Conservation (phyloP, 2,888 invertebrate species). For the Athalia cordata region DNA sequence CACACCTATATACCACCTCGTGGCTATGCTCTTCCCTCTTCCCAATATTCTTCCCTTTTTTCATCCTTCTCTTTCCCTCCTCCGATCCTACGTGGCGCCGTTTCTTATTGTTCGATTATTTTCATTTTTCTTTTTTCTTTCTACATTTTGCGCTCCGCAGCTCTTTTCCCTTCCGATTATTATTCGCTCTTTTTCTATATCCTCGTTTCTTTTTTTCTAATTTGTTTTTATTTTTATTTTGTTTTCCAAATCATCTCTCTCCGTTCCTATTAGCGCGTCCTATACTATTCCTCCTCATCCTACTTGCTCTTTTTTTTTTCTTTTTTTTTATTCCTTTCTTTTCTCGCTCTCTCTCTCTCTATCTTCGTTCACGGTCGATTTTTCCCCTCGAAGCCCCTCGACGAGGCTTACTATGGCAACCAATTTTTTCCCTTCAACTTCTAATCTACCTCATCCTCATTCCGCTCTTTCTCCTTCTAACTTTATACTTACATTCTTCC, state of each 20-base stretch:
- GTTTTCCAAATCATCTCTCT: not conserved
- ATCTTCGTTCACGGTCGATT: conserved; percentile 29
- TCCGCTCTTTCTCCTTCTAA: conserved; percentile 32
- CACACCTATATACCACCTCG: conserved; percentile 21
- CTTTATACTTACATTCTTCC: not conserved
- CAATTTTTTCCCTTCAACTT: conserved; percentile 15
- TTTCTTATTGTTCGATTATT: conserved; percentile 61
- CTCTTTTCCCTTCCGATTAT: conserved; percentile 7
- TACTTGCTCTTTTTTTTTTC: conserved; percentile 2
- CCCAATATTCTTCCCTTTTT: conserved; percentile 43
- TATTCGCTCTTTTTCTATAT: not conserved
- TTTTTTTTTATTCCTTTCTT: not conserved
- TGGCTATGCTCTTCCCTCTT: conserved; percentile 38
- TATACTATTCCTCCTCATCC: not conserved
- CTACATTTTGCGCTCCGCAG: conserved; percentile 22
- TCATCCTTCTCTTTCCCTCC: conserved; percentile 59
- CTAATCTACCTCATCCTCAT: conserved; percentile 38
- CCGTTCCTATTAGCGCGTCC: not conserved
- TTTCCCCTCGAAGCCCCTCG: conserved; percentile 18
- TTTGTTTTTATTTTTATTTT: no score
- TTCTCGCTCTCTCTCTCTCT: conserved; percentile 12
- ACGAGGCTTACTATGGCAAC: conserved; percentile 13
- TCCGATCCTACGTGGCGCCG: conserved; percentile 50
- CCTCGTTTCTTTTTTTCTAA: conserved; percentile 3
- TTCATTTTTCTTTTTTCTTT: conserved; percentile 52